Evolutionary conservation across 1,140 invertebrate species (phyloP).

Genomic region (Meloidogyne floridensis): DNA sequence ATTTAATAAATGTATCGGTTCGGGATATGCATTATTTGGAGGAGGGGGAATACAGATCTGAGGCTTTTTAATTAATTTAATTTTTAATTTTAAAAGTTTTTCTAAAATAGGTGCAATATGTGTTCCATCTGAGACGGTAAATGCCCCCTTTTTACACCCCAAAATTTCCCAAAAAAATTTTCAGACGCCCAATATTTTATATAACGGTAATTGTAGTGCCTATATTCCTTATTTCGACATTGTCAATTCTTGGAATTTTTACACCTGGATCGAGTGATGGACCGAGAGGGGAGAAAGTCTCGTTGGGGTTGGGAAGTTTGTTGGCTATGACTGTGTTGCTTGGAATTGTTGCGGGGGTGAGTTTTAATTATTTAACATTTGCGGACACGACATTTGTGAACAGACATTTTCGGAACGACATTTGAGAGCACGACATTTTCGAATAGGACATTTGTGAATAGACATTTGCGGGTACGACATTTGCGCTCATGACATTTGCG

Average conservation of each 20-base stretch:
- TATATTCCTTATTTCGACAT: slow-evolving; percentile 59
- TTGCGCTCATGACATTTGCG: too few species aligned
- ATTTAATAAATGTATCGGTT: slow-evolving; percentile 62
- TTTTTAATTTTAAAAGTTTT: background rate
- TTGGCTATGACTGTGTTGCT: slow-evolving; percentile 61
- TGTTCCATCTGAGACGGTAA: slow-evolving; percentile 54
- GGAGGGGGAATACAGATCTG: slow-evolving; percentile 52
- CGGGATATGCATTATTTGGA: slow-evolving; percentile 58
- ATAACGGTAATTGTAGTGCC: slow-evolving; percentile 63
- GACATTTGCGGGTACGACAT: too few species aligned
- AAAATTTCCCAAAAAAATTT: too few species aligned
- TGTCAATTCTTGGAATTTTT: slow-evolving; percentile 62
- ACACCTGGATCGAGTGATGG: slow-evolving; percentile 59
- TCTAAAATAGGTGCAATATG: slow-evolving; percentile 53
- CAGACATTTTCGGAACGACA: too few species aligned
- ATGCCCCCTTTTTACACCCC: too few species aligned
- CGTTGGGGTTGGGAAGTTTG: slow-evolving; percentile 54
- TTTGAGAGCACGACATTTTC: too few species aligned
- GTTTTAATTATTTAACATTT: background rate
- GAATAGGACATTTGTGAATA: too few species aligned
- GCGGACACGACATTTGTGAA: too few species aligned
- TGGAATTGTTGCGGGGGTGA: slow-evolving; percentile 57
- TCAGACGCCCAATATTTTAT: slow-evolving; percentile 56
- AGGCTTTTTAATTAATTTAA: slow-evolving; percentile 19
- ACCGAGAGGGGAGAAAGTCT: slow-evolving; percentile 58